Conservation (phyloP, 2,797 vertebrate species). For the Enteromius radiatus region DNA sequence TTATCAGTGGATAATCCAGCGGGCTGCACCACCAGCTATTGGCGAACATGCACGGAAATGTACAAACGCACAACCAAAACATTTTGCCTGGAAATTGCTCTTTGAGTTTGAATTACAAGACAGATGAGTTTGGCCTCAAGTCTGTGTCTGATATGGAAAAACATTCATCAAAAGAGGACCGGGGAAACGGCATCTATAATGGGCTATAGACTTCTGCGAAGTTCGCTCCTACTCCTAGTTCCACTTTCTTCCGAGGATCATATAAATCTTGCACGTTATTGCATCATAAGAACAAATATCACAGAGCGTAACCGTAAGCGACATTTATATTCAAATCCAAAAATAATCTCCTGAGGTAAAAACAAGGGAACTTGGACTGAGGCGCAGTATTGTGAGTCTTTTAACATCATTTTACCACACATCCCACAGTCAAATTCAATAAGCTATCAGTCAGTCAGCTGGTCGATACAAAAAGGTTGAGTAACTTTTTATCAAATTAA, state of each 20-base stretch:
- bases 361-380: constrained; percentile 3
- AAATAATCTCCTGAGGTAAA: constrained; percentile 27
- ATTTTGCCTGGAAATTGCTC: constrained; percentile 7
- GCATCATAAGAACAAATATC: constrained; percentile 43
- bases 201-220: constrained; percentile 20
- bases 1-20: constrained; percentile 15
- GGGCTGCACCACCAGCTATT: constrained; percentile 1
- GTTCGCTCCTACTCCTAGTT: constrained; percentile 6
- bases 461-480: neutral
- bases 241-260: constrained; percentile 1
- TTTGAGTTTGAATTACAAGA: constrained; percentile 21
- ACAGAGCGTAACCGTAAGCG: constrained; percentile 13
- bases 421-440: constrained; percentile 8
- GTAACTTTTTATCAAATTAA: constrained; percentile 26
- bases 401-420: neutral
- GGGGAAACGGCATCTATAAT: constrained; percentile 12
- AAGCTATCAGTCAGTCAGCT: constrained; percentile 3
- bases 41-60: neutral
- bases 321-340: constrained; percentile 36
- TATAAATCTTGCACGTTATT: constrained; percentile 34
- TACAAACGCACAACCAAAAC: constrained; percentile 26
- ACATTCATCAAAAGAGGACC: constrained; percentile 28
- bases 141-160: constrained; percentile 33
- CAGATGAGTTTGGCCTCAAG: constrained; percentile 32
- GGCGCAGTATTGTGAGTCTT: neutral